Evolutionary conservation across 2,888 invertebrate genomes (phyloP), one percentile per base, ranked within the genome.

Genomic region (Cremastobaeus sp.): DNA sequence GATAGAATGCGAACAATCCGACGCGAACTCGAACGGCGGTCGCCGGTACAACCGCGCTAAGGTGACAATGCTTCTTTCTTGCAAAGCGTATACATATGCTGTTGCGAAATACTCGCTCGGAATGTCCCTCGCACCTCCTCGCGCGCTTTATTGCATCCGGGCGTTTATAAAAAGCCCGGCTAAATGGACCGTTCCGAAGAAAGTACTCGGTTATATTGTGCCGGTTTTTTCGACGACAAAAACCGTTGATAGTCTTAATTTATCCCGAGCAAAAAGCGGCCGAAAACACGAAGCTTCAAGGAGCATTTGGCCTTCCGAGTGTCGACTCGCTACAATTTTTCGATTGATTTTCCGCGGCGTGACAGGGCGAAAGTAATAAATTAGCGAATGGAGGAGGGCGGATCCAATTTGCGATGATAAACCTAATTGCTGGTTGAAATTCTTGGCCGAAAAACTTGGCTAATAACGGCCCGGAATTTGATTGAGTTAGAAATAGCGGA

Each of bases 31-130:
- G 55, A 59, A 45, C 35, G 35, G 43, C 62, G 66, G 62, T 54
- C 47, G 20, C 60, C 47, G 68, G 54, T 68, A 48, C 68, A 41
- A 54, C 59, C 45, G 43, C 55, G 48, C 34, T 32, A 59, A 54
- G 64, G 76, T 74, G 74, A 76, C 76, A 74, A 74, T 76, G 74
- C 68, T 45, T 62, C 64, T 74, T 74, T 66, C 73, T 68, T 68
- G 72, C 65, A 52, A 64, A 18, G 52, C 66, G 71, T 47, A 32
- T 65, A 60, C 60, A n/a, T n/a, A 54, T 39, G 43, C 21, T 52
- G 59, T 74, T 64, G 39, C 37, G 64, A 74, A 68, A 74, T 74
- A 68, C 73, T 62, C 52, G 62, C 59, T 64, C 52, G 62, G 73
- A 68, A 68, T 68, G 73, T 57, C 45, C 35, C 52, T 39, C 17